Evolutionary conservation across 1,140 invertebrate genomes (phyloP).

Genomic region (Ceratoteleas bidentatus): DNA sequence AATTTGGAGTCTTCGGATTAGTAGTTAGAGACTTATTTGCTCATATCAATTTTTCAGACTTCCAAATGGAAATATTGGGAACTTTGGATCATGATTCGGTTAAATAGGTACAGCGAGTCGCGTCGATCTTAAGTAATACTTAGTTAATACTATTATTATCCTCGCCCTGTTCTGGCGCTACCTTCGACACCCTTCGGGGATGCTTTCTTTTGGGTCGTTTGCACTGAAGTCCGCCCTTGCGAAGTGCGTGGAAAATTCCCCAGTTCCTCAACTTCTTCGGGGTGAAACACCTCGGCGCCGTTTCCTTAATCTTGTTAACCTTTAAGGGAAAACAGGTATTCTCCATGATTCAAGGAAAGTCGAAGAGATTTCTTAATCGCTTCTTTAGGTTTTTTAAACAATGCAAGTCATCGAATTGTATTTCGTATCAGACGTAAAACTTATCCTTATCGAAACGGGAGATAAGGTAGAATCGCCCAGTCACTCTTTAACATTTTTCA

Average conservation of each 20-base stretch:
- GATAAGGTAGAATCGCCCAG: too few species aligned
- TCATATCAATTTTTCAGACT: too few species aligned
- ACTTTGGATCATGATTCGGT: neutral
- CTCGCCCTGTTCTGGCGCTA: constrained; percentile 21
- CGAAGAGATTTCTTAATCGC: too few species aligned
- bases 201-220: constrained; percentile 69
- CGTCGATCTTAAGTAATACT: neutral
- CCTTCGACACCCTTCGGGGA: constrained; percentile 47
- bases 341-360: neutral
- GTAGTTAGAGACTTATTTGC: too few species aligned
- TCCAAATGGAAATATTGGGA: too few species aligned
- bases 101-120: neutral
- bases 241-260: constrained; percentile 84
- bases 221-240: constrained; percentile 78
- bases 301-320: constrained; percentile 80
- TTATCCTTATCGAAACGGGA: too few species aligned
- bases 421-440: too few species aligned
- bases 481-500: too few species aligned
- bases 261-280: constrained; percentile 83
- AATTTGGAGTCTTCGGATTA: too few species aligned
- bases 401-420: too few species aligned
- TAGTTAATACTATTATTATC: constrained; percentile 70
- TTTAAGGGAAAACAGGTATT: constrained; percentile 27
- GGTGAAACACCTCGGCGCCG: constrained; percentile 84
- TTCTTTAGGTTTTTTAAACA: too few species aligned